Conservation (phyloP, 2,797 vertebrate species). For the Odontamblyopus rebecca region DNA sequence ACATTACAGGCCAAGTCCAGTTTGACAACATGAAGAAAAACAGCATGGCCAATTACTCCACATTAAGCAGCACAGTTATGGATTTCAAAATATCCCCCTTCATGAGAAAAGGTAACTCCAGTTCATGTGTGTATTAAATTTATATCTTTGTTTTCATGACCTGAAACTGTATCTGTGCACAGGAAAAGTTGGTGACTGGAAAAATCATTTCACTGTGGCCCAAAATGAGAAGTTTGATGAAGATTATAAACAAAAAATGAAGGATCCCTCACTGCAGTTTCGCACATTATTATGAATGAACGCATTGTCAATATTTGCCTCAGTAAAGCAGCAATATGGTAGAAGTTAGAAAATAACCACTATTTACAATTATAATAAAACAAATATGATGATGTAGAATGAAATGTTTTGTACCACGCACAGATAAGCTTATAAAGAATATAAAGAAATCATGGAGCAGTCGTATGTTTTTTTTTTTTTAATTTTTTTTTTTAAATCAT, state of each 20-base stretch:
- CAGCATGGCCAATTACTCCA: conserved; percentile 52
- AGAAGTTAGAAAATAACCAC: background rate
- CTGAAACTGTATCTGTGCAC: background rate
- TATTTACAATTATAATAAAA: background rate
- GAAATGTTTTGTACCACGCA: too few species aligned
- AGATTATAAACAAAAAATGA: conserved; percentile 69
- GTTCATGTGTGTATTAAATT: background rate
- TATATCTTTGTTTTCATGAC: background rate
- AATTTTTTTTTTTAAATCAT: too few species aligned
- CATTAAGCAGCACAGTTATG: conserved; percentile 46
- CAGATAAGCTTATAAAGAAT: too few species aligned
- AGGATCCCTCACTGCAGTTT: conserved; percentile 41
- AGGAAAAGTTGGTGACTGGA: conserved; percentile 78
- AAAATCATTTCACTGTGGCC: conserved; percentile 65
- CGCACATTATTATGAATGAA: conserved; percentile 33
- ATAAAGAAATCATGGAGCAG: too few species aligned
- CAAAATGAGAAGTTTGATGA: conserved; percentile 70
- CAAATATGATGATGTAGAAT: background rate
- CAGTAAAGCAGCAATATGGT: background rate
- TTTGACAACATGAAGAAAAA: conserved; percentile 84
- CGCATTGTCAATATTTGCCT: background rate
- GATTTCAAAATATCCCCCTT: conserved; percentile 80
- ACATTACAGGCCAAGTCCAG: conserved; percentile 64
- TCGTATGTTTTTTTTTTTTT: too few species aligned
- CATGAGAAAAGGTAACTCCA: conserved; percentile 85